Evolutionary conservation across 2,113 vertebrate genomes (phyloP).

Genomic region (Fregata magnificens): DNA sequence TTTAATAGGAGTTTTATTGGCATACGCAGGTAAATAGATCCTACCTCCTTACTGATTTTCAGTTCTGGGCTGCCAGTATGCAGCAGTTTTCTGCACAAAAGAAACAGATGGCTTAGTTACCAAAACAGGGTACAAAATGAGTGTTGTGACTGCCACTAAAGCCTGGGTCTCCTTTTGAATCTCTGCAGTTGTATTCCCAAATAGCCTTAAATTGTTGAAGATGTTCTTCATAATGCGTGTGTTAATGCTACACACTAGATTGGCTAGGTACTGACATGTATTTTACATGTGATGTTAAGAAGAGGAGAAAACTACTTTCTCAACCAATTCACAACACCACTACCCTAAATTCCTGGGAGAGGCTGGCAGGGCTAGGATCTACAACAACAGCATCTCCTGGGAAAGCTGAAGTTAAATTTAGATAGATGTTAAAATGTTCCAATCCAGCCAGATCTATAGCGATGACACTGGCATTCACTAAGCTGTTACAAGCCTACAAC

Average conservation of each 20-base stretch:
- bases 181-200: not conserved
- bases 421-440: not conserved
- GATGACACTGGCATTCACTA: not conserved
- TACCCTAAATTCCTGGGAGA: not conserved
- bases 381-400: not conserved
- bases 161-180: not conserved
- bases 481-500: not conserved
- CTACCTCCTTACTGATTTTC: not conserved
- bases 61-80: not conserved
- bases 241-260: not conserved
- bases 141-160: not conserved
- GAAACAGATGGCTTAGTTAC: not conserved
- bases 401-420: not conserved
- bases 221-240: not conserved
- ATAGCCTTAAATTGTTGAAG: not conserved
- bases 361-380: not conserved
- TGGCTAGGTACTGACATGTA: rapidly evolving
- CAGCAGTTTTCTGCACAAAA: not conserved
- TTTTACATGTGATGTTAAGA: not conserved
- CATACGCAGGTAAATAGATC: not conserved
- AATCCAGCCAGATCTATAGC: not conserved
- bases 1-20: not conserved
- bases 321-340: not conserved
- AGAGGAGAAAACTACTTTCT: not conserved
- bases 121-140: not conserved